phyloP scores from a whole-genome alignment of 2,113 vertebrate genomes.

The Ivindomyrus marchei region DNA sequence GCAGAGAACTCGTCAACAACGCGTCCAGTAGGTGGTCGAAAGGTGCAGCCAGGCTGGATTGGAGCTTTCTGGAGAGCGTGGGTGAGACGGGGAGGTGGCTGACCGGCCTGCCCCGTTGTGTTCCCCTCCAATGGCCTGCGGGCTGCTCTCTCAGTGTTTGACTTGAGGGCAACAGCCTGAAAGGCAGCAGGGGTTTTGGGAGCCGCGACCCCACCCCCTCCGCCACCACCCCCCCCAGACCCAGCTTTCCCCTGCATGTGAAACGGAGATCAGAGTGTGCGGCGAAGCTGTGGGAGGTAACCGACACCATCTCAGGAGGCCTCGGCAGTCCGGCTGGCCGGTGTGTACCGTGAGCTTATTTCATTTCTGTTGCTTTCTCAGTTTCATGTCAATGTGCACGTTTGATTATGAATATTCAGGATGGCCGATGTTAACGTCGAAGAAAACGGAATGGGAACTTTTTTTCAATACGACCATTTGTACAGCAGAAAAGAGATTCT shows the following conservation, averaged over 20 bases:
- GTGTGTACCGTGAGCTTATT: neutral
- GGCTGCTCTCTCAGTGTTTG: neutral
- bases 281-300: neutral
- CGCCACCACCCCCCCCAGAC: no score
- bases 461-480: neutral
- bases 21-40: no score
- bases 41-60: neutral
- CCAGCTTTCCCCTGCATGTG: neutral
- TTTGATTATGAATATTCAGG: neutral
- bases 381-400: neutral
- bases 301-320: neutral
- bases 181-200: neutral
- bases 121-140: neutral
- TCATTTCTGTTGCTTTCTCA: neutral
- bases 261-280: neutral
- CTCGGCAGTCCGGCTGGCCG: neutral
- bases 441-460: neutral
- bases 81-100: neutral
- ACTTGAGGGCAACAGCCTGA: neutral
- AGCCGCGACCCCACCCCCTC: neutral
- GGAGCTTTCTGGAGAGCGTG: neutral
- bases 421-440: neutral
- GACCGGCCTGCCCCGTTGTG: neutral
- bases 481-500: neutral
- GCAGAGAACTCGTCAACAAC: slow-evolving; percentile 4